A percentile compares a stretch with the other conserved stretches of the same genome.
Conservation (phyloP, 2,113 vertebrate species). For the Ciconia boyciana region DNA sequence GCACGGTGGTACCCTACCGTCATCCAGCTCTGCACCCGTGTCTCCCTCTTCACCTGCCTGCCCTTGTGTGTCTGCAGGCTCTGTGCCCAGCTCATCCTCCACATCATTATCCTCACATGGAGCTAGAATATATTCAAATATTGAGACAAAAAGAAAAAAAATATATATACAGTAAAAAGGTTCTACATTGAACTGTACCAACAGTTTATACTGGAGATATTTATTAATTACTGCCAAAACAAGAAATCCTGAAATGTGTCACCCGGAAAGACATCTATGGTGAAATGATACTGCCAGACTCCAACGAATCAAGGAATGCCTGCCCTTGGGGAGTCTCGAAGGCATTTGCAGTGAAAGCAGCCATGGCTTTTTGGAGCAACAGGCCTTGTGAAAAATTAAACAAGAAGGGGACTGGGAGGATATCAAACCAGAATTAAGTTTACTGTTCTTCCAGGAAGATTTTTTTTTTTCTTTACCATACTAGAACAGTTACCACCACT, state of each 20-base stretch:
- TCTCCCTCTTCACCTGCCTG: conserved; percentile 82
- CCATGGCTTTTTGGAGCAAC: not conserved
- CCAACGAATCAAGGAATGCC: not conserved
- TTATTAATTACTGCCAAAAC: not conserved
- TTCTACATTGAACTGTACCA: not conserved
- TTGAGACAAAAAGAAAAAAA: not conserved
- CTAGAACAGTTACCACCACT: not conserved
- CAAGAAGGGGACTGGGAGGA: not conserved
- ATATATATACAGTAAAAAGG: not conserved
- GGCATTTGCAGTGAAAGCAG: not conserved
- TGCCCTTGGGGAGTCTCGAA: not conserved
- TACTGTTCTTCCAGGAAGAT: not conserved
- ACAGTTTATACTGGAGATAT: not conserved
- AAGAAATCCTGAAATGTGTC: not conserved
- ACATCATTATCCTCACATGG: conserved; percentile 81
- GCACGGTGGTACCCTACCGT: conserved; percentile 74
- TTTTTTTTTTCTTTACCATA: not conserved
- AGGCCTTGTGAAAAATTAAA: not conserved
- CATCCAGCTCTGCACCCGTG: conserved; percentile 86
- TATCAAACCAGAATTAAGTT: not conserved
- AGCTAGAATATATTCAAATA: conserved; percentile 74
- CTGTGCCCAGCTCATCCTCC: conserved; percentile 81
- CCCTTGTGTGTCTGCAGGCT: conserved; percentile 81
- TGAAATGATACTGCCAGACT: not conserved
- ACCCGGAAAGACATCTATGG: not conserved